A percentile compares a stretch with the other conserved stretches of the same genome.
phyloP scores from a whole-genome alignment of 2,888 invertebrate species.

The Leptinotarsa juncta region DNA sequence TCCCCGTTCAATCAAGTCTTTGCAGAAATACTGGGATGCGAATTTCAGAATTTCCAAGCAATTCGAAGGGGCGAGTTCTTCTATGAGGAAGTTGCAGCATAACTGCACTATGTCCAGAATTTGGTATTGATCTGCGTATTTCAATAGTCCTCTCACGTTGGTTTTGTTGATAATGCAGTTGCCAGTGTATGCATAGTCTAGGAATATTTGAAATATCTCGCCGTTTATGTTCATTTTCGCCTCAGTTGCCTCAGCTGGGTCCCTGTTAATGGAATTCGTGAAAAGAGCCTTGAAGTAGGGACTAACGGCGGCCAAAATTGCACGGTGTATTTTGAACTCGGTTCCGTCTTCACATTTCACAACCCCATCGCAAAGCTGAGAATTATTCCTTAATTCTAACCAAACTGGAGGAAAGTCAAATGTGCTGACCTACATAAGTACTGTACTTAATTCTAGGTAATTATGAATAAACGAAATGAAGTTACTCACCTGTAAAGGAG shows the following conservation, averaged over 20 bases:
- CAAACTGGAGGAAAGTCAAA: slow-evolving; percentile 76
- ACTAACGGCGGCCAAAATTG: slow-evolving; percentile 78
- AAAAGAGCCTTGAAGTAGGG: slow-evolving; percentile 80
- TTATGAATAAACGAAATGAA: neutral
- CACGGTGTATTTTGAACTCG: slow-evolving; percentile 75
- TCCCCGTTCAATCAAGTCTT: slow-evolving; percentile 73
- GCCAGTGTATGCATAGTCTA: slow-evolving; percentile 83
- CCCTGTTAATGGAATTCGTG: slow-evolving; percentile 75
- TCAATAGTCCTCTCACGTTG: slow-evolving; percentile 78
- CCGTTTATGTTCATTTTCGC: slow-evolving; percentile 73
- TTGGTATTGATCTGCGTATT: slow-evolving; percentile 79
- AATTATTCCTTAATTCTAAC: slow-evolving; percentile 75
- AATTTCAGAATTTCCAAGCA: slow-evolving; percentile 79
- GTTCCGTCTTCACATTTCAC: slow-evolving; percentile 74
- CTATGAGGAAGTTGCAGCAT: slow-evolving; percentile 76
- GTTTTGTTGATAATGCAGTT: slow-evolving; percentile 72
- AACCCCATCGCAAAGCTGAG: slow-evolving; percentile 78
- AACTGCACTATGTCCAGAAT: slow-evolving; percentile 78
- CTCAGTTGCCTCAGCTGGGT: slow-evolving; percentile 72
- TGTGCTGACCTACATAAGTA: slow-evolving; percentile 60
- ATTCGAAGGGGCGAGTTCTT: slow-evolving; percentile 75
- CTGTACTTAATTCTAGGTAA: neutral
- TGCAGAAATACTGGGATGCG: slow-evolving; percentile 77
- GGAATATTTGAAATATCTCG: slow-evolving; percentile 73
- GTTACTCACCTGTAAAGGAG: slow-evolving; percentile 31